Evolutionary conservation across 2,888 invertebrate species (phyloP).

Genomic region (Limnephilus lunatus): DNA sequence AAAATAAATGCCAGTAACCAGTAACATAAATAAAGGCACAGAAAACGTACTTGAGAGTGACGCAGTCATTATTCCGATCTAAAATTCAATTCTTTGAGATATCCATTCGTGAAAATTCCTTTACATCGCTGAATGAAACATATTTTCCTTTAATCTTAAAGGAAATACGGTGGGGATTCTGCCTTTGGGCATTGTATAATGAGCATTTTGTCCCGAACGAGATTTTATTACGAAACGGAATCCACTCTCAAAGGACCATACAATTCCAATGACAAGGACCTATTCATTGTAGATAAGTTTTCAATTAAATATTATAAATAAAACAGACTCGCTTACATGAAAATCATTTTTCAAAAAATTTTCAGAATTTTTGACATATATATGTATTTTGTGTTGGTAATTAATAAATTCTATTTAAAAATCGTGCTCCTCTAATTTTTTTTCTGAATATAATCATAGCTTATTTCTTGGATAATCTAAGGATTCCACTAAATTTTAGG

Average conservation of each 20-base stretch:
- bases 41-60: conserved; percentile 2
- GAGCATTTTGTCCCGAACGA: conserved; percentile 61
- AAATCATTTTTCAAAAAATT: not conserved
- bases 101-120: conserved; percentile 44
- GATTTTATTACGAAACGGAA: conserved; percentile 40
- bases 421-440: not conserved
- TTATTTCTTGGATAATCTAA: not conserved
- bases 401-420: not conserved
- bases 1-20: not conserved
- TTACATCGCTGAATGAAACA: conserved; percentile 45
- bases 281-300: not conserved
- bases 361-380: not conserved
- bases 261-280: conserved; percentile 18
- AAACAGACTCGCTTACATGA: not conserved
- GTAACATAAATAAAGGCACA: not conserved
- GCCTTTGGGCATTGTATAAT: conserved; percentile 59
- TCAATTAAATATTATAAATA: not conserved
- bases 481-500: not conserved
- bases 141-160: conserved; percentile 52
- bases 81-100: conserved; percentile 38
- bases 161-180: conserved; percentile 46
- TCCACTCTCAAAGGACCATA: conserved; percentile 30
- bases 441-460: not conserved
- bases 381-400: not conserved
- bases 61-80: conserved; percentile 42